Percentiles rank a stretch among this genome's conserved stretches.
These are phyloP conservation scores for Scaptodrosophila lebanonensis DNA, from an alignment of 1,140 invertebrate species.

Conservation along the genomic window DNA sequence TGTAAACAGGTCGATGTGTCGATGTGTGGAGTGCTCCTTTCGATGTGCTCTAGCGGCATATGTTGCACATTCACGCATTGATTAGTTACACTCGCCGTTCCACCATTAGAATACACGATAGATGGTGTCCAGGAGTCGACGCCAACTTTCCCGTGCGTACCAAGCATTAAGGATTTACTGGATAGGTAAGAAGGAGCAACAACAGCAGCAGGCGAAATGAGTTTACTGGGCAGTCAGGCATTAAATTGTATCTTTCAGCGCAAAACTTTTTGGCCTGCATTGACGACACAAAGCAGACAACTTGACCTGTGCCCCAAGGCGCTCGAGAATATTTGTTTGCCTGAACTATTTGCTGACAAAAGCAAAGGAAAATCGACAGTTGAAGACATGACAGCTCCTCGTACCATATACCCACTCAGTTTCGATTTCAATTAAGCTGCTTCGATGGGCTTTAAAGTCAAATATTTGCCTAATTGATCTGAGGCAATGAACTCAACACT, in stretches of 20 bases:
- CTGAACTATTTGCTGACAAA: too few relatives aligned
- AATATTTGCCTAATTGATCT: not conserved
- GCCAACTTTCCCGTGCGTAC: constrained; percentile 41
- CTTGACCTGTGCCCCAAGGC: not conserved
- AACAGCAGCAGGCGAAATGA: constrained; percentile 30
- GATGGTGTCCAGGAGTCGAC: constrained; percentile 6
- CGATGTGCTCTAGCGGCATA: constrained; percentile 40
- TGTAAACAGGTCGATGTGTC: constrained; percentile 48
- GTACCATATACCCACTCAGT: too few relatives aligned
- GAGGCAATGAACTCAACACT: not conserved
- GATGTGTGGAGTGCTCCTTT: too few relatives aligned
- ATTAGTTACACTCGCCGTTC: constrained; percentile 55
- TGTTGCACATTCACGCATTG: constrained; percentile 50
- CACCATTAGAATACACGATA: not conserved
- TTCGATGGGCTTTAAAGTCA: too few relatives aligned
- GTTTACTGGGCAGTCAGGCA: constrained; percentile 56
- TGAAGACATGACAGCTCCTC: too few relatives aligned
- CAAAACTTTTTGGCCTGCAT: constrained; percentile 1
- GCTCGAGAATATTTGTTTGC: not conserved
- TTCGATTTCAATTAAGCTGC: too few relatives aligned
- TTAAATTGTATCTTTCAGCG: constrained; percentile 66
- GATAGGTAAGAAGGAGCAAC: not conserved
- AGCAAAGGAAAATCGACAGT: too few relatives aligned
- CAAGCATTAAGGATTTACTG: constrained; percentile 42
- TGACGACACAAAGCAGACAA: not conserved